Base-by-base conservation (phyloP, 2,888 invertebrate genomes). In the Drosophila leonis region DNA sequence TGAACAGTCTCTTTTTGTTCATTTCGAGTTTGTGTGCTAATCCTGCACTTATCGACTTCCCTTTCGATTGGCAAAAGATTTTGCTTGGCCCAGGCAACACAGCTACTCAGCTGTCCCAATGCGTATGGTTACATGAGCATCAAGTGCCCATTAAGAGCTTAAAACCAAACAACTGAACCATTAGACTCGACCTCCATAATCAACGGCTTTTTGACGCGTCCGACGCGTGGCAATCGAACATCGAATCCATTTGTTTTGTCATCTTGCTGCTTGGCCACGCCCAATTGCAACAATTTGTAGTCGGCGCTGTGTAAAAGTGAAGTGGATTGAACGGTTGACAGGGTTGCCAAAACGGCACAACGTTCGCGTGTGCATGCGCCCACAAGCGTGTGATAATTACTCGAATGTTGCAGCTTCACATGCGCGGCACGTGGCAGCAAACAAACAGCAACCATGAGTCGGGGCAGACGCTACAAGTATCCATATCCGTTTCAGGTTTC, bases 301-400 rank as follows among this genome's bases (percentile, higher is more conserved):
- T 62, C 69, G 49, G 9, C 15, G 74, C 52, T 46, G 27, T 18
- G 39, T 31, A 64, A 49, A 72, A 64, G 61, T 86, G 74, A 83
- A 88, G 74, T 82, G 76, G 72, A 75, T 56, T 60, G 44, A 54
- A 59, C 39, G 67, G 75, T 44, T 65, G 67, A 71, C 55, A 51
- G 64, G 71, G 71, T 52, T 71, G 56, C 48, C 64, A 46, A 27
- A 20, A 8, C 63, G 24, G 37, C 46, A 20, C 27, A 24, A 9
- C 31, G 41, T 41, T 72, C 54, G 59, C 59, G 55, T 46, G 65
- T 65, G 72, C 89, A 83, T 78, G 86, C 80, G 85, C 75, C 81
- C 82, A 77, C 84, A 74, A 91, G 87, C 91, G 90, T 91, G 91
- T 90, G 90, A 91, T 91, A 91, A 91, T 91, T 90, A 91, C 46